A percentile compares a stretch with the other conserved stretches of the same genome.
Evolutionary conservation across 2,113 vertebrate genomes (phyloP).

Genomic region (Rhinolophus ferrumequinum): DNA sequence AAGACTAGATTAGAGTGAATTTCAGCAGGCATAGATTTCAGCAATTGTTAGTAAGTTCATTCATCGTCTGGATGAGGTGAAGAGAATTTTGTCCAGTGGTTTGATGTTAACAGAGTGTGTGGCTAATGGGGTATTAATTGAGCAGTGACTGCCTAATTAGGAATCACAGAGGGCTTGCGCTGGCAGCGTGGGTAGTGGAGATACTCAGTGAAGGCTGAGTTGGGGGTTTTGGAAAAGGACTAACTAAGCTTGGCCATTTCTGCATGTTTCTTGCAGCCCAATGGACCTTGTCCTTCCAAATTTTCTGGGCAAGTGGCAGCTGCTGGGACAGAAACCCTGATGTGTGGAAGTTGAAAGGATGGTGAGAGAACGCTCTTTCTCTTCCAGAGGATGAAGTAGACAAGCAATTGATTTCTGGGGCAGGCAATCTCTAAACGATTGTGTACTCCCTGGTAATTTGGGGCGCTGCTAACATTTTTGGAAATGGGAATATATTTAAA

Average conservation of each 20-base stretch:
- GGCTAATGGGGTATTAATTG: conserved; percentile 34
- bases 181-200: not conserved
- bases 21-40: not conserved
- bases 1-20: not conserved
- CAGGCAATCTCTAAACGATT: conserved; percentile 21
- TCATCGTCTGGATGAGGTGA: not conserved
- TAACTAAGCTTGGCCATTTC: not conserved
- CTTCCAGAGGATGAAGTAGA: conserved; percentile 26
- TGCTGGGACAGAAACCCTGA: conserved; percentile 11
- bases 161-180: not conserved
- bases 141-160: conserved; percentile 15
- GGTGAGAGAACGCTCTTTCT: not conserved
- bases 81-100: conserved; percentile 21
- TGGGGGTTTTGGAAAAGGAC: not conserved
- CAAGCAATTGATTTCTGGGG: conserved; percentile 60
- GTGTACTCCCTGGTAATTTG: conserved; percentile 71
- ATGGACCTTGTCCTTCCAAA: conserved; percentile 18
- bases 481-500: conserved; percentile 80
- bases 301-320: conserved; percentile 42
- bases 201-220: not conserved
- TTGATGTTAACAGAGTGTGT: conserved; percentile 11
- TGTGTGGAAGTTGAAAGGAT: conserved; percentile 3
- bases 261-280: conserved; percentile 9
- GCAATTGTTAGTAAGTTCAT: not conserved
- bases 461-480: conserved; percentile 74